phyloP scores from a whole-genome alignment of 2,113 vertebrate species.

The Monarcha castaneiventris region DNA sequence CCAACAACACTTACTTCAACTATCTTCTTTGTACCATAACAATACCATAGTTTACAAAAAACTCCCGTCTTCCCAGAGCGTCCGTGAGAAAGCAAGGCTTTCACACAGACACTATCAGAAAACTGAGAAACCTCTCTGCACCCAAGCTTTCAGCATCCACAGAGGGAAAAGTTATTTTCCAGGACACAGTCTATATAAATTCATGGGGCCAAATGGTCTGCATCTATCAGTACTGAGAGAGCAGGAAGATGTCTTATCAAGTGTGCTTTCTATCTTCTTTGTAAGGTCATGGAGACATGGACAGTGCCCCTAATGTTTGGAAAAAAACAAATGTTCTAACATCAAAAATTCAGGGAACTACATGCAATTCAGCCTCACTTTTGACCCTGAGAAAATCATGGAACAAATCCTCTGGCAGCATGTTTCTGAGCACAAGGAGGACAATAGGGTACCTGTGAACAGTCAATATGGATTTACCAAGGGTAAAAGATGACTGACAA shows the following conservation, averaged over 20 bases:
- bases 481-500: background rate
- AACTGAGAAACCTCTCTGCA: too few relatives aligned
- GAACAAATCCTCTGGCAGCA: fast-evolving
- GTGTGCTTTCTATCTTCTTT: background rate
- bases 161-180: background rate
- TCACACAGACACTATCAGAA: too few relatives aligned
- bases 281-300: background rate
- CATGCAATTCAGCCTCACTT: background rate
- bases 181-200: background rate
- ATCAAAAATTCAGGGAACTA: background rate
- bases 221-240: background rate
- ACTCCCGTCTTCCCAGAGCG: too few relatives aligned
- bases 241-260: background rate
- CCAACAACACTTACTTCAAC: too few relatives aligned
- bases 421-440: background rate
- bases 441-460: background rate
- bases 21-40: too few relatives aligned
- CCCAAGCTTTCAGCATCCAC: too few relatives aligned
- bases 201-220: background rate
- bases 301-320: fast-evolving
- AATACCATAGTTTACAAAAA: too few relatives aligned
- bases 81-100: too few relatives aligned
- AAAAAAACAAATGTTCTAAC: background rate
- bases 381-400: background rate
- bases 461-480: background rate